Evolutionary conservation across 53 echinoderm and acorn worm genomes (phyloP).

Genomic region (Stichopus horrens): DNA sequence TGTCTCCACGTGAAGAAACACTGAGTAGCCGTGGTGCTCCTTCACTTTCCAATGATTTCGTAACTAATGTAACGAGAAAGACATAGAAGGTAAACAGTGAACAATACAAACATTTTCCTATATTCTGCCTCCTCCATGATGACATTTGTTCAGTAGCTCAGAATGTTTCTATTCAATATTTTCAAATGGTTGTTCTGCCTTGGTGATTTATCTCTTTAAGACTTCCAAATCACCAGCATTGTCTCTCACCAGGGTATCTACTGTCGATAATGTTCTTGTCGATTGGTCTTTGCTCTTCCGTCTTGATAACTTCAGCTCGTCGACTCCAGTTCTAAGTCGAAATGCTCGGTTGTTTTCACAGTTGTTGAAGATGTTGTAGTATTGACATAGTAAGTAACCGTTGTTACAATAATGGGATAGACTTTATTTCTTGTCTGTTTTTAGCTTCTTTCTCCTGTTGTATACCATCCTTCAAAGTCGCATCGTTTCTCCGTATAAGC

Average conservation of each 20-base stretch:
- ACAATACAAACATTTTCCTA: no score
- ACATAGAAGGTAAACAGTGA: no score
- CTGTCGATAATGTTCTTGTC: constrained; percentile 45
- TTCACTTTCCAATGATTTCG: no score
- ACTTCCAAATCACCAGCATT: constrained; percentile 49
- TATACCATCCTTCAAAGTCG: no score
- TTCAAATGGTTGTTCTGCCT: constrained; percentile 64
- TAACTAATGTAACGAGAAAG: no score
- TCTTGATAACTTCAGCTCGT: constrained; percentile 58
- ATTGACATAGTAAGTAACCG: background rate
- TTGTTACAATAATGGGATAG: background rate
- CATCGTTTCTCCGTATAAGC: no score
- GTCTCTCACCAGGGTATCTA: constrained; percentile 52
- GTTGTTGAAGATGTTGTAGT: constrained; percentile 21
- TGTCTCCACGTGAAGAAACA: no score
- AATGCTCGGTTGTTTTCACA: background rate
- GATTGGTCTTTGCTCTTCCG: constrained; percentile 64
- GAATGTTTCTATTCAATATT: constrained; percentile 37
- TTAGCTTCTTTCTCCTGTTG: no score
- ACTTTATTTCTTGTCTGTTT: no score
- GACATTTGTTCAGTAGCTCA: constrained; percentile 38
- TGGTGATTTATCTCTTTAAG: constrained; percentile 55
- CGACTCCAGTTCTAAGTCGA: constrained; percentile 29
- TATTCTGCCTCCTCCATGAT: no score
- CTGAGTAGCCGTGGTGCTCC: no score